phyloP scores from a whole-genome alignment of 2,113 vertebrate genomes.

The Enhydra lutris region DNA sequence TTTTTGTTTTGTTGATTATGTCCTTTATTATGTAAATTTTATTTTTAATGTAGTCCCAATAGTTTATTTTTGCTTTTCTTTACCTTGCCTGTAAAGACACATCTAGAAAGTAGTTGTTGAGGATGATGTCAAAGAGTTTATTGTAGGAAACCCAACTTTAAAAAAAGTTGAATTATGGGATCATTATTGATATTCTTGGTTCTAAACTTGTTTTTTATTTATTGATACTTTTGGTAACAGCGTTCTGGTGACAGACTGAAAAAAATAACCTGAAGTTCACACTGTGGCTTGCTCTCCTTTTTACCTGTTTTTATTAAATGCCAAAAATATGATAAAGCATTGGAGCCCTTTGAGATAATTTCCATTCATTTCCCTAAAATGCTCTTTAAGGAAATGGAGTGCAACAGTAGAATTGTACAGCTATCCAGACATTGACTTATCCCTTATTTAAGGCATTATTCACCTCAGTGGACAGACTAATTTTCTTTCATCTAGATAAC shows the following conservation, averaged over 20 bases:
- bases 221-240: background rate
- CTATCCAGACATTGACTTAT: conserved; percentile 26
- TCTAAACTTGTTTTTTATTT: conserved; percentile 30
- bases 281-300: background rate
- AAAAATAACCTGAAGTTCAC: conserved; percentile 46
- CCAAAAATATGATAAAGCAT: conserved; percentile 56
- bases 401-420: conserved; percentile 45
- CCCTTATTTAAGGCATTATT: conserved; percentile 51
- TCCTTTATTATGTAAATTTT: background rate
- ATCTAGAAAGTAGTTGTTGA: background rate
- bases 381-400: conserved; percentile 27
- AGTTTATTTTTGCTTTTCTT: background rate
- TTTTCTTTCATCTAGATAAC: conserved; percentile 59
- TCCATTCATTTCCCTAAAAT: conserved; percentile 50
- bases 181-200: background rate
- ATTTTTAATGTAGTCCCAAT: background rate
- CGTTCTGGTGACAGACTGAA: background rate
- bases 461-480: conserved; percentile 53
- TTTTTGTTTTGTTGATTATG: background rate
- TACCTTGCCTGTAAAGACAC: background rate
- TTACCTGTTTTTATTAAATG: conserved; percentile 33
- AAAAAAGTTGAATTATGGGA: background rate
- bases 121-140: background rate
- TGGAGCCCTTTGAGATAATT: conserved; percentile 50
- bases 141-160: background rate